Evolutionary conservation across 2,797 vertebrate genomes (phyloP), one percentile per base, ranked within the genome.

Genomic region (Tangara arthus): DNA sequence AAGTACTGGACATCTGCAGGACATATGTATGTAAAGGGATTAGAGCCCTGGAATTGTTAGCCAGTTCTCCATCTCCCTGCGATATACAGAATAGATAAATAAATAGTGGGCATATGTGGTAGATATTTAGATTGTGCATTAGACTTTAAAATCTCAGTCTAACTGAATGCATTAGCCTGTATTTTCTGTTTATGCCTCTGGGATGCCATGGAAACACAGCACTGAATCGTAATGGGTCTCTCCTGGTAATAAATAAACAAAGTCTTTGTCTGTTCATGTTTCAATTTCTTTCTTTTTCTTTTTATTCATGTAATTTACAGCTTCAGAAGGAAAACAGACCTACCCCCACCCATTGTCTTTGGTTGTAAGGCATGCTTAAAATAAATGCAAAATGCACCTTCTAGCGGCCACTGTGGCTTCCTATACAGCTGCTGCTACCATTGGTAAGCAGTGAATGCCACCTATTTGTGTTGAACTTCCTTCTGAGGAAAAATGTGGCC

Each of bases 121-220:
- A 96, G 96, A 97, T 98, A 98, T 98, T 98, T 97, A 97, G 96
- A 97, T 94, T 60, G 63, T 94, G 89, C 94, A 97, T 98, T 97
- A 98, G 97, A 98, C 97, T 98, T 98, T 98, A 97, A 98, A 98
- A 98, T 97, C 94, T 93, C 73, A 71, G 83, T 94, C 97, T 97
- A 97, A 97, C 96, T 96, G 97, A 98, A 97, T 98, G 89, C 96
- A 97, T 98, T 98, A 98, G 96, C 95, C 95, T 28, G 44, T 96
- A 95, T 97, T 98, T 98, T 97, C 97, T 98, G 97, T 98, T 98
- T 97, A 97, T 96, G 96, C 97, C 97, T 97, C 97, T 95, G 90
- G 85, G 93, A 97, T 97, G 96, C 97, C 97, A 98, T 98, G 97
- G 98, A 98, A 98, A 98, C 97, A 96, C 95, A 93, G 93, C 21